Evolutionary conservation across 2,888 invertebrate genomes (phyloP), one percentile per base, ranked within the genome.

Genomic region (Dilophus febrilis): DNA sequence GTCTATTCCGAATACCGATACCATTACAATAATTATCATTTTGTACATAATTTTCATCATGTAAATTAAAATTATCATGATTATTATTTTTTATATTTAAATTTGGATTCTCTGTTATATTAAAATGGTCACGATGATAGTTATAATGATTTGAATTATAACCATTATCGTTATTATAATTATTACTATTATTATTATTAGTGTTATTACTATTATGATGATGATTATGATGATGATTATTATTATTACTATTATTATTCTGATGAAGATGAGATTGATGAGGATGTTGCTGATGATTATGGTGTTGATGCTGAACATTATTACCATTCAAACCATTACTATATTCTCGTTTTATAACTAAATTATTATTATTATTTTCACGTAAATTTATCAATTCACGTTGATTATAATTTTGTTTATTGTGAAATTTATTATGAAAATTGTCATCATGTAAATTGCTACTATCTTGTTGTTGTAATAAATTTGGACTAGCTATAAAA

Each of bases 81-180:
- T 56, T 54, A 51, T 55, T 55, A 48, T 18, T 46, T 28, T 56
- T 54, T 51, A 55, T 55, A 48, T 19, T 46, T 28, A 49, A 44
- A 42, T 54, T 58, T 49, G 56, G 61, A 52, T 62, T 62, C 49
- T 62, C 61, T 50, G 58, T 60, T 45, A 62, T 62, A 53, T 62
- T 61, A 48, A 60, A 61, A 43, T 53, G 54, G 45, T 62, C 60
- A 47, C 59, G 57, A 17, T 36, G 38, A 29, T 42, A 36, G 29
- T 42, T 40, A 22, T 22, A 22, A 22, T 22, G 4, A 22, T 22
- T 22, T 22, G 4, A 8, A 22, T 22, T 22, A 22, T 22, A 22
- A 6, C 22, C 22, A 22, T 22, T 22, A 8, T 8, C 4, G 8
- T 22, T 22, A 18, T 4, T 14, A 30, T 4, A 16, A 22, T 11